Conservation (phyloP, 64 coral and sea anemone genomes). For the Porites lutea region DNA sequence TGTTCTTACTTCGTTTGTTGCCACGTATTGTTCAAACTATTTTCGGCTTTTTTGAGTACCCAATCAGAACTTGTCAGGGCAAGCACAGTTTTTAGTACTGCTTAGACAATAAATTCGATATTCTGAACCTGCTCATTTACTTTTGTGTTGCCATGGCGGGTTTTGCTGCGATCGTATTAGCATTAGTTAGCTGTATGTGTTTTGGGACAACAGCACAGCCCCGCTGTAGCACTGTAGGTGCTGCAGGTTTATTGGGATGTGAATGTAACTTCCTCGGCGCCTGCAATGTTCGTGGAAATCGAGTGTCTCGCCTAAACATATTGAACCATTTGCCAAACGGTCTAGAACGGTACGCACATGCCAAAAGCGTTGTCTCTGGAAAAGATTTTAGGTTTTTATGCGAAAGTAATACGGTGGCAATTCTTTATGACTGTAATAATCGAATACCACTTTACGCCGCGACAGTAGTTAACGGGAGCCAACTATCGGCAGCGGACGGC, state of each 20-base stretch:
- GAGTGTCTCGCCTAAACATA: background rate
- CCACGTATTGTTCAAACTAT: too few relatives aligned
- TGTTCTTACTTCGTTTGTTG: too few relatives aligned
- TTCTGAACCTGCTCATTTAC: too few relatives aligned
- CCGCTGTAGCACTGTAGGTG: background rate
- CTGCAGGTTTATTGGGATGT: background rate
- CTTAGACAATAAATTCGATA: too few relatives aligned
- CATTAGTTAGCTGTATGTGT: too few relatives aligned
- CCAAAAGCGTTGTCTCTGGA: background rate
- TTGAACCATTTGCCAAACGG: background rate
- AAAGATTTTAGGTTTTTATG: slow-evolving; percentile 6
- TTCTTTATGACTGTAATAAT: slow-evolving; percentile 3
- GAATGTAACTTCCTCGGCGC: background rate
- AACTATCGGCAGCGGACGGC: background rate
- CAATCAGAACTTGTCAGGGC: too few relatives aligned
- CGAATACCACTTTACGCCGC: slow-evolving; percentile 29
- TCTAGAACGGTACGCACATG: background rate
- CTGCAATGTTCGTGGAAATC: background rate
- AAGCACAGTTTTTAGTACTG: too few relatives aligned
- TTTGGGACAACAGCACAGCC: too few relatives aligned
- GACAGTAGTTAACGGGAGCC: background rate
- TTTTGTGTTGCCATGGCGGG: too few relatives aligned
- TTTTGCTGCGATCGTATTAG: too few relatives aligned
- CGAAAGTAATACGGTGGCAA: background rate
- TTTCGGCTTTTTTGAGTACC: too few relatives aligned